phyloP scores from a whole-genome alignment of 2,113 vertebrate species.

The Conger conger region DNA sequence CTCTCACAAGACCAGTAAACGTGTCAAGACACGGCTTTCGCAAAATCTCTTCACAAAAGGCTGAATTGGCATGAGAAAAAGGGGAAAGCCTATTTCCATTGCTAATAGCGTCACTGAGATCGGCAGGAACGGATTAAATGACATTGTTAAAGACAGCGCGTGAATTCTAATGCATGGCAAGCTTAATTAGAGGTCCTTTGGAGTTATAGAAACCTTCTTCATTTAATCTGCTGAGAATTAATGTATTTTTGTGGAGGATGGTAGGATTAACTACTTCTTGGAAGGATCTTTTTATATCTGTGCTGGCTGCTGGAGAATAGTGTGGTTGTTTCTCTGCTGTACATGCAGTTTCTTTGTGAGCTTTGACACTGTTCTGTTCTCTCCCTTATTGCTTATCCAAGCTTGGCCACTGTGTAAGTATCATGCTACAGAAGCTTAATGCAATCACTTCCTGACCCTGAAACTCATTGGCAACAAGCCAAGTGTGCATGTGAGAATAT shows the following conservation, averaged over 20 bases:
- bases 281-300: background rate
- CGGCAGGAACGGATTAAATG: background rate
- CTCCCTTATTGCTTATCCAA: constrained; percentile 71
- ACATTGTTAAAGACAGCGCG: constrained; percentile 2
- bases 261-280: background rate
- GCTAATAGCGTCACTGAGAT: background rate
- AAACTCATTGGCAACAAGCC: constrained; percentile 35
- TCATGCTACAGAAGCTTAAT: constrained; percentile 43
- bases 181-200: background rate
- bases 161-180: constrained; percentile 5
- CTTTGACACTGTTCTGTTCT: constrained; percentile 58
- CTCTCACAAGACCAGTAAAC: background rate
- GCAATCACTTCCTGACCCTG: background rate
- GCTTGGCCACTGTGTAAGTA: constrained; percentile 86
- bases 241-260: background rate
- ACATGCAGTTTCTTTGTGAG: constrained; percentile 13
- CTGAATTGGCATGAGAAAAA: background rate
- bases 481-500: background rate
- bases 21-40: background rate
- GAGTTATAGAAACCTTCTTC: background rate
- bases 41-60: background rate
- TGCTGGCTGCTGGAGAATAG: background rate
- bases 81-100: background rate
- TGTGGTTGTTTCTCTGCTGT: background rate
- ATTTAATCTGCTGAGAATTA: background rate